Conservation (phyloP, 2,888 invertebrate species). For the Macaria notata region DNA sequence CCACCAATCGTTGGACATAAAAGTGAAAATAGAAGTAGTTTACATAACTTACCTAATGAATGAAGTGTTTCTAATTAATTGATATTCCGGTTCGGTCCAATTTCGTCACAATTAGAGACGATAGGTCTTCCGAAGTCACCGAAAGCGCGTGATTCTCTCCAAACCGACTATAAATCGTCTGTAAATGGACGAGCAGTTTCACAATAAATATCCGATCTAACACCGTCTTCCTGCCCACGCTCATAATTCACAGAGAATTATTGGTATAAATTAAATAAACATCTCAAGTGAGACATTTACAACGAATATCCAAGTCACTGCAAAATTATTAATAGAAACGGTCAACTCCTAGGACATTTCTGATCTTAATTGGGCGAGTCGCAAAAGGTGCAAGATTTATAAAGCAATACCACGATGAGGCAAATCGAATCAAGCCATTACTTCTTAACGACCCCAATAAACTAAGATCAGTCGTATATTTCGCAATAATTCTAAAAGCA, state of each 20-base stretch:
- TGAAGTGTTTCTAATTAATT: conserved; percentile 17
- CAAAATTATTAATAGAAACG: conserved; percentile 53
- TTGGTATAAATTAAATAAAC: conserved; percentile 79
- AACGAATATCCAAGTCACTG: conserved; percentile 63
- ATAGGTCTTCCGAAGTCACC: conserved; percentile 37
- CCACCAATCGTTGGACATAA: no score
- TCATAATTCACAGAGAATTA: conserved; percentile 75
- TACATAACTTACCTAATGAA: conserved; percentile 7
- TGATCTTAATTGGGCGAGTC: conserved; percentile 49
- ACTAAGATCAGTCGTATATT: conserved; percentile 43
- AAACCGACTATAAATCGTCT: conserved; percentile 63
- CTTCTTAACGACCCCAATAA: conserved; percentile 42
- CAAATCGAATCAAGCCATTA: conserved; percentile 34
- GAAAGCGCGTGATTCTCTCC: conserved; percentile 42
- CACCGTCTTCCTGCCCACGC: conserved; percentile 76
- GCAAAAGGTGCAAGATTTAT: conserved; percentile 23
- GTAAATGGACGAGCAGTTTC: conserved; percentile 67
- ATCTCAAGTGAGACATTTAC: conserved; percentile 71
- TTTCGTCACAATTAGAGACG: conserved; percentile 31
- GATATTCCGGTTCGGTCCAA: conserved; percentile 20
- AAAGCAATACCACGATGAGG: conserved; percentile 33
- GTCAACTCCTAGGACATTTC: conserved; percentile 34
- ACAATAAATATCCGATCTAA: conserved; percentile 77
- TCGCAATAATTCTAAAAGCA: conserved; percentile 54
- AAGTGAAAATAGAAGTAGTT: conserved; percentile 7